A percentile compares a stretch with the other conserved stretches of the same genome.
Evolutionary conservation across 2,888 invertebrate genomes (phyloP).

Genomic region (Crepidodera aurea): DNA sequence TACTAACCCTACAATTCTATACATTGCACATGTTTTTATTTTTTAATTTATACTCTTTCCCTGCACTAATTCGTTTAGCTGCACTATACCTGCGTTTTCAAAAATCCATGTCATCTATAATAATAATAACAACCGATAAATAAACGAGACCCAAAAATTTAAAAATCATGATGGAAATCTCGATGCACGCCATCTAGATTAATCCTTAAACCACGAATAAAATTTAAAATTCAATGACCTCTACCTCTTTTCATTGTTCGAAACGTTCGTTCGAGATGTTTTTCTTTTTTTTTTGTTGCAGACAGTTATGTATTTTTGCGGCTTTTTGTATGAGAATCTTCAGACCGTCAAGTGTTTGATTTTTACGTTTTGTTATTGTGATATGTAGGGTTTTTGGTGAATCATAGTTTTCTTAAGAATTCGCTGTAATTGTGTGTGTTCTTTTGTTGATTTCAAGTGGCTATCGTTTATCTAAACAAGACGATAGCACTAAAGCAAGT

Average conservation of each 20-base stretch:
- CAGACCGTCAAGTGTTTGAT: slow-evolving; percentile 9
- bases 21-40: too few species aligned
- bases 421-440: not conserved
- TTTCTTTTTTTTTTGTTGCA: not conserved
- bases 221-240: not conserved
- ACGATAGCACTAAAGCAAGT: too few species aligned
- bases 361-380: not conserved
- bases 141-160: not conserved
- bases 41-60: too few species aligned
- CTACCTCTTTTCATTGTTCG: slow-evolving; percentile 1
- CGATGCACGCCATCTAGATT: not conserved
- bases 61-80: too few species aligned
- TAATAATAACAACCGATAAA: too few species aligned
- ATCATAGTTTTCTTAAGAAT: not conserved
- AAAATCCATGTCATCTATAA: too few species aligned
- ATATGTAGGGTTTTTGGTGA: not conserved
- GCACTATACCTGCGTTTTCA: too few species aligned
- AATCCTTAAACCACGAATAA: not conserved
- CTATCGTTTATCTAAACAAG: not conserved
- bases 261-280: not conserved
- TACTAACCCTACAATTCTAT: too few species aligned
- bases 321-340: not conserved
- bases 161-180: not conserved
- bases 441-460: not conserved
- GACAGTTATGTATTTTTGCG: slow-evolving; percentile 6